Conservation (phyloP, 2,797 vertebrate species). For the Lycodopsis pacificus region DNA sequence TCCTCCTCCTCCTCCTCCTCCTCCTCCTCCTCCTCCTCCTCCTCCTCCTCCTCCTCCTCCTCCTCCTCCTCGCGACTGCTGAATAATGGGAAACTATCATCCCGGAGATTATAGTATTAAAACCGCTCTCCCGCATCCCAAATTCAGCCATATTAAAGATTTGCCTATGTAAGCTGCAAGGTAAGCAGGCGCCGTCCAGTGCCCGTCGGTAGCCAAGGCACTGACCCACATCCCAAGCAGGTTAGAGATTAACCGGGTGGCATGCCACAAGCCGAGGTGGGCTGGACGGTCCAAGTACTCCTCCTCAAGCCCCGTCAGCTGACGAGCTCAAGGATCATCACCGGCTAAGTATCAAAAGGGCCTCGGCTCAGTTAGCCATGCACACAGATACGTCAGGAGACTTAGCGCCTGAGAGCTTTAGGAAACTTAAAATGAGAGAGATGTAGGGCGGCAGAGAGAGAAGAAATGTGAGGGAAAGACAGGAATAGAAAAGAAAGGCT, state of each 20-base stretch:
- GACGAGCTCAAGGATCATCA: slow-evolving; percentile 64
- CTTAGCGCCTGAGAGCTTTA: slow-evolving; percentile 56
- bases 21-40: too few relatives aligned
- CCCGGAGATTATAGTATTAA: slow-evolving; percentile 81
- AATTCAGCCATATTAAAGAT: slow-evolving; percentile 81
- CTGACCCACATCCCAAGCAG: slow-evolving; percentile 84
- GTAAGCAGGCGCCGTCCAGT: slow-evolving; percentile 64
- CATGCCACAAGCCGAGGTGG: slow-evolving; percentile 29
- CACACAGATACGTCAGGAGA: slow-evolving; percentile 52
- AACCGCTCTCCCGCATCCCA: slow-evolving; percentile 69
- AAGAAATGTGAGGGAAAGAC: slow-evolving; percentile 44
- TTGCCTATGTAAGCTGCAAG: slow-evolving; percentile 75
- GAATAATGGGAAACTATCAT: slow-evolving; percentile 75
- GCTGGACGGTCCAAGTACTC: slow-evolving; percentile 37
- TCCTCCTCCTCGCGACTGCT: too few relatives aligned
- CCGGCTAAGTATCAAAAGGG: slow-evolving; percentile 50
- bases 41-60: too few relatives aligned
- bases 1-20: too few relatives aligned
- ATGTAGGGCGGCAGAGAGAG: slow-evolving; percentile 37
- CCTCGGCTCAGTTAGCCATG: slow-evolving; percentile 55
- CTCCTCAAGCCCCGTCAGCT: slow-evolving; percentile 60
- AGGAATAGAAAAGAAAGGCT: slow-evolving; percentile 53
- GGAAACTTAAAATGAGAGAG: slow-evolving; percentile 48
- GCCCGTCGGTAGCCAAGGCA: slow-evolving; percentile 53
- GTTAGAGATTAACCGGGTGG: slow-evolving; percentile 77